A percentile compares a stretch with the other conserved stretches of the same genome.
phyloP scores from a whole-genome alignment of 2,888 invertebrate genomes.

The Cosmia trapezina region DNA sequence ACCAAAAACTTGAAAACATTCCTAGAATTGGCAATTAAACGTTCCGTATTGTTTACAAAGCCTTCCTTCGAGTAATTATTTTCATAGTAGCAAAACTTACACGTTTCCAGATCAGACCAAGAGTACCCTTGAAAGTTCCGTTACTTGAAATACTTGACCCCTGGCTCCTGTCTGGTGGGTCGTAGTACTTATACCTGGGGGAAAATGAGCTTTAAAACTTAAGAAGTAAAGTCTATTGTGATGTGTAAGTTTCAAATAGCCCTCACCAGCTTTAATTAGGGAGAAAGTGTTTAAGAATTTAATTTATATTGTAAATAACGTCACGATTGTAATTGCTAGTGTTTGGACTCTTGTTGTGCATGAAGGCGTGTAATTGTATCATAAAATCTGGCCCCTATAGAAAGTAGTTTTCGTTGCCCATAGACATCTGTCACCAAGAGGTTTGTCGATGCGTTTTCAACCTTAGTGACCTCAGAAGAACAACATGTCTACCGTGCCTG shows the following conservation, averaged over 20 bases:
- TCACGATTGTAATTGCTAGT: slow-evolving; percentile 26
- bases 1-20: neutral
- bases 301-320: slow-evolving; percentile 43
- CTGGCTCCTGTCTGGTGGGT: slow-evolving; percentile 93
- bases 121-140: slow-evolving; percentile 93
- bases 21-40: slow-evolving; percentile 10
- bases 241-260: slow-evolving; percentile 19
- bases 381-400: neutral
- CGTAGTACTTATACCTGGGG: slow-evolving; percentile 92
- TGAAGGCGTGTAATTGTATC: slow-evolving; percentile 2
- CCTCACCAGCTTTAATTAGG: slow-evolving; percentile 43
- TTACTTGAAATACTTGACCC: slow-evolving; percentile 92
- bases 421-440: neutral
- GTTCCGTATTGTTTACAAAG: neutral
- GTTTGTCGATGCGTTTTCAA: neutral
- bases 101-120: slow-evolving; percentile 93
- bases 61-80: slow-evolving; percentile 12
- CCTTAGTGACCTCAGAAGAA: no score
- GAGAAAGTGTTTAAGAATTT: slow-evolving; percentile 32
- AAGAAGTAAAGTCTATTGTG: slow-evolving; percentile 7
- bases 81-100: slow-evolving; percentile 79
- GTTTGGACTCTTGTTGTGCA: neutral
- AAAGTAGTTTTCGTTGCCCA: neutral
- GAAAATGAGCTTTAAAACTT: slow-evolving; percentile 26
- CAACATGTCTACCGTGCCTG: neutral